Base-by-base conservation (phyloP, 2,888 invertebrate genomes). In the Drosophila mettleri region DNA sequence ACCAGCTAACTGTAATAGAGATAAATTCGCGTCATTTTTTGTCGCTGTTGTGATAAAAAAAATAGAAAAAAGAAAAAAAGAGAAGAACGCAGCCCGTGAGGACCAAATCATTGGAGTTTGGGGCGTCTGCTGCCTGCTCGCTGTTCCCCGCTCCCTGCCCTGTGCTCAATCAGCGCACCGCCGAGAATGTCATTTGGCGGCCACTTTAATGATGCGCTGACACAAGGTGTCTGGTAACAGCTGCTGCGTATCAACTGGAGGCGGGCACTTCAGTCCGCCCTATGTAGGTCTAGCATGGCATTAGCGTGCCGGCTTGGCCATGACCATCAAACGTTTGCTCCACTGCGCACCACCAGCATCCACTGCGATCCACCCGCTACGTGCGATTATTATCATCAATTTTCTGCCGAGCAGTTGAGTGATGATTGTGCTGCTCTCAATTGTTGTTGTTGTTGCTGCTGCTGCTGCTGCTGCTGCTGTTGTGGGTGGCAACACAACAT, bases 371-470 rank as follows among this genome's bases (percentile, higher is more conserved):
- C 31, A 48, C 59, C 60, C 63, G 66, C 62, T 76, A 83, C 83
- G 84, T 83, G 85, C 88, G 89, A 90, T 90, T 89, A 90, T 90
- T 83, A 88, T 88, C 90, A 89, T 89, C 90, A 90, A 90, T 89
- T 90, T 89, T 86, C 71, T 74, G 79, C 67, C 84, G 74, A 79
- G 71, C 76, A 80, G 74, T 74, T 84, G 83, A 84, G 83, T 84
- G 83, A 84, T 84, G 83, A 84, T 86, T 78, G 78, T 83, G 66
- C 66, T 68, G 67, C 48, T 7, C 51, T 36, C 34, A 33, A 20
- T 48, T 61, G 51, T 58, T 51, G 57, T 45, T 60, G 55, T 38
- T 14, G 39, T 14, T 39, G 39, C 6, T 12, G 20, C 14, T 14
- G 39, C 4, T 18, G 38, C 1, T n/a, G n/a, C 62, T 58, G 49